Conservation (phyloP, 2,113 vertebrate species). For the Ammodytes dubius region DNA sequence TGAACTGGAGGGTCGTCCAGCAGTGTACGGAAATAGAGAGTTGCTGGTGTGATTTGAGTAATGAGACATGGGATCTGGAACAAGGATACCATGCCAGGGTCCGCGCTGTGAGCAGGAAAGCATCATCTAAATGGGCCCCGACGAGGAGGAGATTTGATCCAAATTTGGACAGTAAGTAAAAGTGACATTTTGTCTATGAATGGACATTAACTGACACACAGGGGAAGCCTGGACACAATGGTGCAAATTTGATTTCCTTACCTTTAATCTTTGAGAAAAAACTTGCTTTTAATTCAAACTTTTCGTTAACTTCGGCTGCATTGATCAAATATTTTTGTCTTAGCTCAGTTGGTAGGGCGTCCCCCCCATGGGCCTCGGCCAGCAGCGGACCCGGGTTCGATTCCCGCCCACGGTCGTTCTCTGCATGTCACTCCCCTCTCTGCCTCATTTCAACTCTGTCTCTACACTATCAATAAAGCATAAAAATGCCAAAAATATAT, state of each 20-base stretch:
- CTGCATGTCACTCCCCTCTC: too few species aligned
- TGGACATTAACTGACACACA: not conserved
- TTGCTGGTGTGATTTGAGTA: slow-evolving; percentile 91
- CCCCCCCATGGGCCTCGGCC: too few species aligned
- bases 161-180: slow-evolving; percentile 89
- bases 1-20: slow-evolving; percentile 84
- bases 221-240: not conserved
- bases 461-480: too few species aligned
- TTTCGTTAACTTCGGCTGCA: too few species aligned
- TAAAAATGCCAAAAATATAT: too few species aligned
- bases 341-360: too few species aligned
- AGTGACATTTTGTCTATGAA: not conserved
- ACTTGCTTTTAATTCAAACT: not conserved
- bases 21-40: slow-evolving; percentile 83
- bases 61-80: slow-evolving; percentile 84
- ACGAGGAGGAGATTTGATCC: slow-evolving; percentile 87
- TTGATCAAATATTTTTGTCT: too few species aligned
- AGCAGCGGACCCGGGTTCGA: too few species aligned
- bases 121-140: slow-evolving; percentile 85
- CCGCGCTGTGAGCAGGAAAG: slow-evolving; percentile 72
- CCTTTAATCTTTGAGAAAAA: not conserved
- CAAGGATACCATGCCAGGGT: slow-evolving; percentile 89
- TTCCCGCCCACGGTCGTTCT: too few species aligned
- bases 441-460: not conserved
- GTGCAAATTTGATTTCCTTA: not conserved